Conservation (phyloP, 2,113 vertebrate genomes). For the Carollia perspicillata region DNA sequence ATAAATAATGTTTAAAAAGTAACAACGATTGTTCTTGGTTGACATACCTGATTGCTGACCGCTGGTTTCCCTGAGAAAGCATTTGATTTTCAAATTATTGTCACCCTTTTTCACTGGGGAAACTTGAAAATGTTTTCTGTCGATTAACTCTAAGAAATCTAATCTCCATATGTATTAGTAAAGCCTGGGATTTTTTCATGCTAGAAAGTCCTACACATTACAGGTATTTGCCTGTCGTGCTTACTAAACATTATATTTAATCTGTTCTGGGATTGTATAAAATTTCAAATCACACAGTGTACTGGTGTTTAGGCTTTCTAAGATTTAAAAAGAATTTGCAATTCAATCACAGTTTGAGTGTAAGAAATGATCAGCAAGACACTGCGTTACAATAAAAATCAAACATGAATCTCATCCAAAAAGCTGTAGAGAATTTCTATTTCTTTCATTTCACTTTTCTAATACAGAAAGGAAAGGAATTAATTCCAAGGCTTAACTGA, state of each 20-base stretch:
- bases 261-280: not conserved
- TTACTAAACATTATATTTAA: not conserved
- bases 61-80: not conserved
- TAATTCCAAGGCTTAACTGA: not conserved
- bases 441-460: constrained; percentile 35
- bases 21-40: not conserved
- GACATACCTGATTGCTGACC: not conserved
- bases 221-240: not conserved
- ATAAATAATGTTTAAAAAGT: not conserved
- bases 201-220: constrained; percentile 12
- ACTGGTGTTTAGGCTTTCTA: not conserved
- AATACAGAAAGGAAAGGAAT: not conserved
- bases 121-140: not conserved
- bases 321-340: constrained; percentile 33
- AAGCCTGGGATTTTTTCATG: not conserved
- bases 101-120: not conserved
- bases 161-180: not conserved
- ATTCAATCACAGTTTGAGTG: constrained; percentile 31
- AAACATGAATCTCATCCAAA: not conserved
- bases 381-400: constrained; percentile 3
- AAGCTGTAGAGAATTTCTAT: not conserved
- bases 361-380: not conserved
- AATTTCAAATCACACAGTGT: not conserved
- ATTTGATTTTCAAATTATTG: not conserved
- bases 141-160: constrained; percentile 4